Conservation (phyloP, 2,797 vertebrate genomes). For the Alcedo quadribrachys region DNA sequence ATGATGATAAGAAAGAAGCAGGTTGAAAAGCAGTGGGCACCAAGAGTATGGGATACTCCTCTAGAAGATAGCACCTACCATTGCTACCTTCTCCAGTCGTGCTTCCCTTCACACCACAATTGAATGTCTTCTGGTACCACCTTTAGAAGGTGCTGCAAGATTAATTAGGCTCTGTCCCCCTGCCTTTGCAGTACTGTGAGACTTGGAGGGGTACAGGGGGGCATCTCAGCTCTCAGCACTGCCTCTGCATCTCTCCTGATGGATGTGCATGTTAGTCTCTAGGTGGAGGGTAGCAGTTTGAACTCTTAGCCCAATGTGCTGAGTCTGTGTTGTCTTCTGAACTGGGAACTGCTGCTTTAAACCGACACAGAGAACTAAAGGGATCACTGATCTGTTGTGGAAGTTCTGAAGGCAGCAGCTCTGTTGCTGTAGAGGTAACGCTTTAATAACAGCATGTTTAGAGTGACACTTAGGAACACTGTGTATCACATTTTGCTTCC, state of each 20-base stretch:
- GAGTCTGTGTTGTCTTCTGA: background rate
- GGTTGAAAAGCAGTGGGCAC: background rate
- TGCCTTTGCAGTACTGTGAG: background rate
- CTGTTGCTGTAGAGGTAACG: background rate
- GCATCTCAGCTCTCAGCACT: background rate
- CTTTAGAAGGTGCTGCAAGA: background rate
- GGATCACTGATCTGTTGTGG: background rate
- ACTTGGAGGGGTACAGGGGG: background rate
- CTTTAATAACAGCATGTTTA: background rate
- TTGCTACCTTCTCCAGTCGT: fast-evolving
- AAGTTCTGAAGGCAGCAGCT: background rate
- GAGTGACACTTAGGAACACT: background rate
- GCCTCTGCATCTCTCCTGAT: fast-evolving
- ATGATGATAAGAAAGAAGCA: background rate
- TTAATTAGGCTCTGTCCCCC: background rate
- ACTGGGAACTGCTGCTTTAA: background rate
- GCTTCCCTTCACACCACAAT: background rate
- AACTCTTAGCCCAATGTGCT: background rate
- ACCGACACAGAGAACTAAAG: background rate
- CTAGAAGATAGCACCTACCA: background rate
- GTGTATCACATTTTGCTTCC: constrained; percentile 4
- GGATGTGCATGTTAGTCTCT: background rate
- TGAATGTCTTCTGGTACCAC: background rate
- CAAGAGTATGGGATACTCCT: background rate
- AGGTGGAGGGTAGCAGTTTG: background rate